Conservation (phyloP, 1,140 invertebrate genomes). For the Caenorhabditis remanei region DNA sequence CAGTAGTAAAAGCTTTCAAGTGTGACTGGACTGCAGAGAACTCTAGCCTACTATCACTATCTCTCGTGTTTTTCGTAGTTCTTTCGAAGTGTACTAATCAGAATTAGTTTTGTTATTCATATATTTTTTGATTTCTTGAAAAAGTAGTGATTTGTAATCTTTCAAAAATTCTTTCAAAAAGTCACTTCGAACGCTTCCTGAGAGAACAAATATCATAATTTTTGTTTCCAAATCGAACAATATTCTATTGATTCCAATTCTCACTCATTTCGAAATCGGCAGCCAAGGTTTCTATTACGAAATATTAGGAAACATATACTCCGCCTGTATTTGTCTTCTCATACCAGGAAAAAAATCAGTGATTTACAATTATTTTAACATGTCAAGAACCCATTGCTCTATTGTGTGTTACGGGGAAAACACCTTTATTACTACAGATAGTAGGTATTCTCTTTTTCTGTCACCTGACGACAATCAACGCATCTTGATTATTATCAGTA, state of each 20-base stretch:
- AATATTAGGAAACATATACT: not conserved
- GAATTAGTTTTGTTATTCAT: too few species aligned
- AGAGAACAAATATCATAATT: not conserved
- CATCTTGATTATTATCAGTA: not conserved
- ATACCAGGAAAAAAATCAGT: not conserved
- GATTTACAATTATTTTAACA: not conserved
- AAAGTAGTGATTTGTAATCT: too few species aligned
- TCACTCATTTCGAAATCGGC: not conserved
- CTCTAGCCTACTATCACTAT: too few species aligned
- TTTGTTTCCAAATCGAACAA: not conserved
- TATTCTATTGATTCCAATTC: not conserved
- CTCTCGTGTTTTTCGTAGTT: too few species aligned
- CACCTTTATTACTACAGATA: not conserved
- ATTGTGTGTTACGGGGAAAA: not conserved
- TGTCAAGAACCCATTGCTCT: not conserved
- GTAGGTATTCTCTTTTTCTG: not conserved
- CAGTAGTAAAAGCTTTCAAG: too few species aligned
- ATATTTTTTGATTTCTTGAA: too few species aligned
- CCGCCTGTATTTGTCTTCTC: not conserved
- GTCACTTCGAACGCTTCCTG: too few species aligned
- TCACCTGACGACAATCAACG: conserved; percentile 4
- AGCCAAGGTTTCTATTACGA: not conserved
- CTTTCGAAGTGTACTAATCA: too few species aligned
- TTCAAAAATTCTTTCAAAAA: too few species aligned
- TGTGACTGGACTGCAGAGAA: too few species aligned